Evolutionary conservation across 2,888 invertebrate species (phyloP), one percentile per base, ranked within the genome.

Genomic region (Unio delphinus): DNA sequence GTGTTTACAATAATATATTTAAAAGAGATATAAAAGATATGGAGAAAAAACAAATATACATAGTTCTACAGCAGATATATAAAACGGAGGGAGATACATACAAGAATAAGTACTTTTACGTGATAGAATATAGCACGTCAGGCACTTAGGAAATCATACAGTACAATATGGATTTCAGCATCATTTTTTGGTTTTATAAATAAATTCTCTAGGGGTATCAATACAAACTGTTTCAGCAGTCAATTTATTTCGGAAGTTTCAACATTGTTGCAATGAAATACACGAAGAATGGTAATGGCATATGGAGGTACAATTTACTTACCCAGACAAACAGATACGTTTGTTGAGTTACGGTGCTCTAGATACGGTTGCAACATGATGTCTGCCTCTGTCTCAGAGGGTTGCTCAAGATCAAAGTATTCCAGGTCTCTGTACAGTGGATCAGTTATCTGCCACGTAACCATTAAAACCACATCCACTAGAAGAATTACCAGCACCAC

Each of bases 281-380:
- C 26, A 18, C 7, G 20, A 23, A n/a, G n/a, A 57, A 15, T 26
- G n/a, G 20, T 8, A 45, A 18, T 45, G 8, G 8, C 8, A 11
- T 45, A 63, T 30, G 3, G 20, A 28, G 20, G 6, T 61, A 23
- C n/a, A 55, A 15, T 5, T 11, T 17, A 69, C 93, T 91, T 90
- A 97, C 97, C 97, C 73, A 98, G 93, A 99, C 99, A 99, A 73
- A 99, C 94, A 73, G 94, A 95, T 88, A 98, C 96, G 89, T 98
- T 95, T 83, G 94, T 93, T 88, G 98, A 98, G 90, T 96, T 95
- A 90, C 99, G 99, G 89, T 98, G 97, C 88, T 99, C 99, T 78
- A 99, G 91, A 89, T 97, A 95, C 0, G 99, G 99, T 85, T 95
- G 92, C 87, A 98, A 95, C 91, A 96, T 96, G 59, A 98, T 95